Evolutionary conservation across 2,797 vertebrate species (phyloP), one percentile per base, ranked within the genome.

Genomic region (Lepilemur septentrionalis): DNA sequence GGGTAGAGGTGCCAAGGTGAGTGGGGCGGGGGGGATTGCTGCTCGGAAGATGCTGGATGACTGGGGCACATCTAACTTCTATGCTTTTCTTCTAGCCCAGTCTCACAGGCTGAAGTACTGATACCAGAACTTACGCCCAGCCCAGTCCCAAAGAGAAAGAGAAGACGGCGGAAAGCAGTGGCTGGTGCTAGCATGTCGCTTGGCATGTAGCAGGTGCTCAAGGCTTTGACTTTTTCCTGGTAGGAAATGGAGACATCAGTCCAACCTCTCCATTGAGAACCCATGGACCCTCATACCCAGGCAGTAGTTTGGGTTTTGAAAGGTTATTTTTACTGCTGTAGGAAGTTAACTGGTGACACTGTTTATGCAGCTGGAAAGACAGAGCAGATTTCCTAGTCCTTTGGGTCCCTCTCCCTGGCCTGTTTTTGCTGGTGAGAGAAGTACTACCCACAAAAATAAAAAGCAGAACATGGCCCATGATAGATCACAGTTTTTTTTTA

Each of bases 401-500:
- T 15, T 69, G 35, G 18, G 46, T 32, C 48, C 89, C n/a, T 72
- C 32, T 72, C 48, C 73, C 25, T 18, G 43, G 35, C 25, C 59
- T 23, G 1, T 91, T 80, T 32, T 59, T 65, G 75, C 59, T 87
- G 14, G 48, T 55, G 67, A 73, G 43, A 83, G 55, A 63, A 57
- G 32, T 38, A 35, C 46, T 57, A 20, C 23, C 88, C 82, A 48
- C 63, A 38, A 7, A 94, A 96, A 96, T 95, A 96, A 97, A 95
- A 83, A 5, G 15, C 93, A 96, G 80, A 85, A 63, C 73, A 28
- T 11, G 50, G n/a, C 83, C 89, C 65, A 80, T 0, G 78, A 81
- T 70, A 93, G 94, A 91, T 98, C 97, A 98, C 94, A 97, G 96
- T 96, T 91, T 92, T 98, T 38, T 98, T 98, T 98, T 98, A 98